Percentiles rank a stretch among this genome's conserved stretches.
Evolutionary conservation across 1,140 invertebrate genomes (phyloP).

Genomic region (Listronotus oregonensis): DNA sequence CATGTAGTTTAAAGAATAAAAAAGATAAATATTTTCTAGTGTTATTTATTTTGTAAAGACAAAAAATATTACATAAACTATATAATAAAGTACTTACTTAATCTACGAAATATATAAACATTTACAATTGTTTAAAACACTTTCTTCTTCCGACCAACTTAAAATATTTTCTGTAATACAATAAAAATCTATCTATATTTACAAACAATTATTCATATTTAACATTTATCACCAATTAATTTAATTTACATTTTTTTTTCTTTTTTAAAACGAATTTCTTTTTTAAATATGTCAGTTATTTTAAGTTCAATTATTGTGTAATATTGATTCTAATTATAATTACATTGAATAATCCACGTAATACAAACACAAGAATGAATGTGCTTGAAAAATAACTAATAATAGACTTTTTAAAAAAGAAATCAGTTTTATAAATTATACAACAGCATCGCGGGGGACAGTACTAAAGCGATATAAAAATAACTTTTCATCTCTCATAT

Average conservation of each 20-base stretch:
- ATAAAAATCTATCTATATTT: conserved; percentile 37
- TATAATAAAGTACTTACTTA: conserved; percentile 51
- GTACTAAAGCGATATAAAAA: too few relatives aligned
- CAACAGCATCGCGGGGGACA: too few relatives aligned
- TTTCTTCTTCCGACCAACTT: conserved; percentile 11
- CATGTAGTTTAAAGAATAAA: too few relatives aligned
- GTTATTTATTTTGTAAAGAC: conserved; percentile 47
- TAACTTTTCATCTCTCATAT: too few relatives aligned
- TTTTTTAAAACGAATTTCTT: conserved; percentile 5
- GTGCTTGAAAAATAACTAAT: too few relatives aligned
- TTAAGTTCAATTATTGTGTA: too few relatives aligned
- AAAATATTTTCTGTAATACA: conserved; percentile 23
- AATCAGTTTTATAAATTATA: too few relatives aligned
- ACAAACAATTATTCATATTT: conserved; percentile 36
- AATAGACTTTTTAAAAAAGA: too few relatives aligned
- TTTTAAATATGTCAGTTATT: neutral
- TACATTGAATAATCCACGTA: too few relatives aligned
- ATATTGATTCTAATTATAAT: too few relatives aligned
- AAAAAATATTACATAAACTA: conserved; percentile 52
- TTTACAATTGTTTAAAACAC: conserved; percentile 29
- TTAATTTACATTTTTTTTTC: conserved; percentile 13
- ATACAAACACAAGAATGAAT: too few relatives aligned
- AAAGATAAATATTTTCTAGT: conserved; percentile 13
- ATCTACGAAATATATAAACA: conserved; percentile 44
- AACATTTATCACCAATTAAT: conserved; percentile 36